Evolutionary conservation across 1,140 invertebrate genomes (phyloP), one percentile per base, ranked within the genome.

Genomic region (Platyscapa corneri): DNA sequence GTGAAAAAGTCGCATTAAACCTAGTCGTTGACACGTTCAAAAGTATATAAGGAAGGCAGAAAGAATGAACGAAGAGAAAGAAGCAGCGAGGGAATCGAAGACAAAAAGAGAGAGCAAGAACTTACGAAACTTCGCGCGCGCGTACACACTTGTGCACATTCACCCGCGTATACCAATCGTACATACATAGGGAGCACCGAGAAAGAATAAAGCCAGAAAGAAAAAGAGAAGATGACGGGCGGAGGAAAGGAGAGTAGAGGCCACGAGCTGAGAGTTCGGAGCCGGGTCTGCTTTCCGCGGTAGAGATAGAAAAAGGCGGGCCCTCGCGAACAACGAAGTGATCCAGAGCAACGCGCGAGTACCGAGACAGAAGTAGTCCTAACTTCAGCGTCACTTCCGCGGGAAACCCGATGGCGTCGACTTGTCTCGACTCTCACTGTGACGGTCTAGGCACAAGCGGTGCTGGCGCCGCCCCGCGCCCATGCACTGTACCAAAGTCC

Each of bases 401-500:
- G 67, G 6, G 34, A 3, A 20, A 34, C 34, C 27, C 65, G 10
- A 72, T 72, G 67, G 67, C 18, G 32, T 1, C 67, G 14, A 10
- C 14, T 1, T 34, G 20, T 39, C n/a, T n/a, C n/a, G n/a, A n/a
- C n/a, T n/a, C n/a, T n/a, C n/a, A n/a, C n/a, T n/a, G n/a, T n/a
- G n/a, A n/a, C n/a, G n/a, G n/a, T n/a, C 70, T 74, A n/a, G 70
- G 42, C 12, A 0, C 34, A 34, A 34, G 53, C 0, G 37, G 23
- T 3, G 32, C 1, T 5, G 34, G 39, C 56, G 30, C 60, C 84
- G 60, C 56, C 84, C 82, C 64, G 74, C 53, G 84, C 1, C 39
- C 30, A 56, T 86, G 84, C 84, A 86, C 84, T 78, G 84, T 86
- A 82, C 60, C 20, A 39, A 12, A 20, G 3, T 39, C 2, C 30